These are phyloP conservation scores for Crenichthys baileyi DNA, from an alignment of 2,797 vertebrate genomes.

Conservation along the genomic window DNA sequence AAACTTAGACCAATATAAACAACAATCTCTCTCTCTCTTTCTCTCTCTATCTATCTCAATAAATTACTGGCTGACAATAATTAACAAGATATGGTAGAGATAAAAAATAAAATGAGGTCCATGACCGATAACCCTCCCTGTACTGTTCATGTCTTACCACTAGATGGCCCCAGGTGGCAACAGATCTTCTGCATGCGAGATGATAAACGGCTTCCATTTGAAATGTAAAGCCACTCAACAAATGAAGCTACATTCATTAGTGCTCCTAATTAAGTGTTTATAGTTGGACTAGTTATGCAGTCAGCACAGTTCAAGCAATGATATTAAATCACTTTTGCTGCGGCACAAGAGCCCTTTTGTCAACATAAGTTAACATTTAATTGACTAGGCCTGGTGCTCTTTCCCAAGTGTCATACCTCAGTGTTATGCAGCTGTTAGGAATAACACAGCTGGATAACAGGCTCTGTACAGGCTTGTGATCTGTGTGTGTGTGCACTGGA, in stretches of 20 bases:
- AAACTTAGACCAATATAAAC: too few species aligned
- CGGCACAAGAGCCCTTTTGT: constrained; percentile 13
- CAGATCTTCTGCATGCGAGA: not conserved
- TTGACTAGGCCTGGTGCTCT: constrained; percentile 35
- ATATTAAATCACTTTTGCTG: constrained; percentile 20
- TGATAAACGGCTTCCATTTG: not conserved
- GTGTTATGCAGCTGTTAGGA: constrained; percentile 58
- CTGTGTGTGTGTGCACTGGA: constrained; percentile 43
- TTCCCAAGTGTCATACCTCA: constrained; percentile 44
- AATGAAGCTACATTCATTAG: constrained; percentile 16
- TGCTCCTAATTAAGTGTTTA: constrained; percentile 1
- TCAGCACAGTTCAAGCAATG: constrained; percentile 5
- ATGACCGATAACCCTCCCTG: not conserved
- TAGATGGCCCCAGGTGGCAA: constrained; percentile 54
- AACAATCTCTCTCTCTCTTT: too few species aligned
- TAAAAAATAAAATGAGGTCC: not conserved
- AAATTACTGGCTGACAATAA: too few species aligned
- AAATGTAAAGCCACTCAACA: constrained; percentile 6
- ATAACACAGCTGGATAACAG: constrained; percentile 58
- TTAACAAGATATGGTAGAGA: too few species aligned
- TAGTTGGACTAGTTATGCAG: constrained; percentile 12
- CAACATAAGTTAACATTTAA: constrained; percentile 27
- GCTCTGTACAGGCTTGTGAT: constrained; percentile 41
- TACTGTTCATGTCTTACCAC: constrained; percentile 30
- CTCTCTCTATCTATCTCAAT: too few species aligned